phyloP scores from a whole-genome alignment of 2,113 vertebrate species.

The Oenanthe melanoleuca region DNA sequence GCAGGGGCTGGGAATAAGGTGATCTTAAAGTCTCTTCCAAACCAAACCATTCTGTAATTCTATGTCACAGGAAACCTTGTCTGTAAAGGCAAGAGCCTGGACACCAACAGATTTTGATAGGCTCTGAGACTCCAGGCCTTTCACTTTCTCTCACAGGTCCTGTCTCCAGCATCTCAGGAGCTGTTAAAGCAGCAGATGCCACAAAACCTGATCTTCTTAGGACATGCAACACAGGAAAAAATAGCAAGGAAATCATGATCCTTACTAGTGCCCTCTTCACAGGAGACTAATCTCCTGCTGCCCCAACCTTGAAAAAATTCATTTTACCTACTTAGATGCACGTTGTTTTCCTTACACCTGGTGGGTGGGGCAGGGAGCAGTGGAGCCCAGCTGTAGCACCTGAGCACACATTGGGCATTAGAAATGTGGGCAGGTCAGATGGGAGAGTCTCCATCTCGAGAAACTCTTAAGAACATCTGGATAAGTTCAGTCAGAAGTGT shows the following conservation, averaged over 20 bases:
- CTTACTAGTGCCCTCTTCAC: not conserved
- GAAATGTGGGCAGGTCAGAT: not conserved
- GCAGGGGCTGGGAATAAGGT: rapidly evolving
- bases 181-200: not conserved
- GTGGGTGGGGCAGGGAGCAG: not conserved
- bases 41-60: not conserved
- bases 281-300: not conserved
- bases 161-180: not conserved
- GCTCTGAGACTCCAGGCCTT: not conserved
- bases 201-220: not conserved
- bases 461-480: not conserved
- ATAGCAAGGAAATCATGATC: not conserved
- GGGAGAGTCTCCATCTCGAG: rapidly evolving
- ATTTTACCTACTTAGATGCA: not conserved
- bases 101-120: not conserved
- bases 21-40: not conserved
- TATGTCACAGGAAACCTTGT: not conserved
- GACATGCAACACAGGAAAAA: not conserved
- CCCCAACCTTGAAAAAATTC: not conserved
- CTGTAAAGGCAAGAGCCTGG: not conserved
- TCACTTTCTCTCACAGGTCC: not conserved
- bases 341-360: rapidly evolving
- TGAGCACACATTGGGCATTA: rapidly evolving
- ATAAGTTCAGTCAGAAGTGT: not conserved
- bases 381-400: not conserved